phyloP scores from a whole-genome alignment of 2,113 vertebrate genomes.

The Centropus bengalensis region DNA sequence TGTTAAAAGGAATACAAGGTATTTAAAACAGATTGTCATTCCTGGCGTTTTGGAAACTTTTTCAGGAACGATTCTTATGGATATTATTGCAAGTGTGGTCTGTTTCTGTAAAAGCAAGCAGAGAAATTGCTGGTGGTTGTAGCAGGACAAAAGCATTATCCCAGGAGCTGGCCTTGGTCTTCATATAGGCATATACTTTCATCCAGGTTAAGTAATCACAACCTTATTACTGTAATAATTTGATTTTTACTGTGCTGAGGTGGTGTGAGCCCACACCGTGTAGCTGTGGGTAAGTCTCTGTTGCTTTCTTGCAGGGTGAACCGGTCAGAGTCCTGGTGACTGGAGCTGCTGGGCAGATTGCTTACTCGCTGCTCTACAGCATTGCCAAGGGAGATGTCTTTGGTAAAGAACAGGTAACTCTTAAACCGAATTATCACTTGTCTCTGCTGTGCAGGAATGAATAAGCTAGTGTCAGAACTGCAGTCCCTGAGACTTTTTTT shows the following conservation, averaged over 20 bases:
- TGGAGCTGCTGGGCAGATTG: conserved; percentile 95
- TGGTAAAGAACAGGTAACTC: conserved; percentile 93
- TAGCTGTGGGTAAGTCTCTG: not conserved
- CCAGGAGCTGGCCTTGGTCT: not conserved
- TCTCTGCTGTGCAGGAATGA: not conserved
- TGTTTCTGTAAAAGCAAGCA: not conserved
- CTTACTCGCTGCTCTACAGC: conserved; percentile 93
- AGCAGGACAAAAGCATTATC: not conserved
- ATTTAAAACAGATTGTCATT: not conserved
- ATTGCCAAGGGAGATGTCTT: conserved; percentile 98
- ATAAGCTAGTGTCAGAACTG: not conserved
- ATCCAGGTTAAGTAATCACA: not conserved
- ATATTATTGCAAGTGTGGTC: not conserved
- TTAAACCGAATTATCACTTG: not conserved
- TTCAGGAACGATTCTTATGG: not conserved
- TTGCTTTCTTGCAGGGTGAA: conserved; percentile 80
- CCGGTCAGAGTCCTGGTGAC: conserved; percentile 93
- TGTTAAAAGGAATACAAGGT: not conserved
- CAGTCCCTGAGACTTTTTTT: not conserved
- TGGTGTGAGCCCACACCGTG: not conserved
- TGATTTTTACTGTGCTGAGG: not conserved
- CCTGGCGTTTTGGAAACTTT: not conserved
- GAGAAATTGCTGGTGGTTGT: not conserved
- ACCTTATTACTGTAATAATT: not conserved
- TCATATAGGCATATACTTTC: not conserved